These are phyloP conservation scores for Enteromius anoplus DNA, from an alignment of 2,797 vertebrate species.

Conservation along the genomic window DNA sequence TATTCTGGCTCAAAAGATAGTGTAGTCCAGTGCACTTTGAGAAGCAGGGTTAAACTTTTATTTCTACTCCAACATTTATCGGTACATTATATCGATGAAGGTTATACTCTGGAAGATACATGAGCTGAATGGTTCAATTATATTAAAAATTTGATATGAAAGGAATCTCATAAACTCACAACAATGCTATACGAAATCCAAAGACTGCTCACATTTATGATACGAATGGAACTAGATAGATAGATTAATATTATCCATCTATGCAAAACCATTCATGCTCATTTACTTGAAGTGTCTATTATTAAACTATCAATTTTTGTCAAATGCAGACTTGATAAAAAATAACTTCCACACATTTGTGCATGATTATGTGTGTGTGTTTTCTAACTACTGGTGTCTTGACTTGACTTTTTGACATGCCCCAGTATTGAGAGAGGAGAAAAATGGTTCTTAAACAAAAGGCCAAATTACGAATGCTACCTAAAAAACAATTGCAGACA, in stretches of 20 bases:
- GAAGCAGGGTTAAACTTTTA: slow-evolving; percentile 5
- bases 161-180: background rate
- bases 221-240: background rate
- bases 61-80: slow-evolving; percentile 13
- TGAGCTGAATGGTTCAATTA: background rate
- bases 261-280: slow-evolving; percentile 22
- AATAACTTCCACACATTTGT: background rate
- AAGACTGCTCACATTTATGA: background rate
- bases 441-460: slow-evolving; percentile 4
- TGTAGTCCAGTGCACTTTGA: slow-evolving; percentile 19
- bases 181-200: background rate
- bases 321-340: slow-evolving; percentile 19
- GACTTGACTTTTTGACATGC: background rate
- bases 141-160: background rate
- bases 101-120: background rate
- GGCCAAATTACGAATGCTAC: slow-evolving; percentile 9
- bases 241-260: background rate
- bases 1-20: background rate
- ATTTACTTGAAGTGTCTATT: background rate
- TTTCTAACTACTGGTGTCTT: background rate
- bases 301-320: slow-evolving; percentile 25
- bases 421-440: background rate
- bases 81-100: background rate
- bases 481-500: slow-evolving; percentile 4
- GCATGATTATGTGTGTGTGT: background rate